Evolutionary conservation across 2,888 invertebrate species (phyloP).

Genomic region (Monoplex corrugatus): DNA sequence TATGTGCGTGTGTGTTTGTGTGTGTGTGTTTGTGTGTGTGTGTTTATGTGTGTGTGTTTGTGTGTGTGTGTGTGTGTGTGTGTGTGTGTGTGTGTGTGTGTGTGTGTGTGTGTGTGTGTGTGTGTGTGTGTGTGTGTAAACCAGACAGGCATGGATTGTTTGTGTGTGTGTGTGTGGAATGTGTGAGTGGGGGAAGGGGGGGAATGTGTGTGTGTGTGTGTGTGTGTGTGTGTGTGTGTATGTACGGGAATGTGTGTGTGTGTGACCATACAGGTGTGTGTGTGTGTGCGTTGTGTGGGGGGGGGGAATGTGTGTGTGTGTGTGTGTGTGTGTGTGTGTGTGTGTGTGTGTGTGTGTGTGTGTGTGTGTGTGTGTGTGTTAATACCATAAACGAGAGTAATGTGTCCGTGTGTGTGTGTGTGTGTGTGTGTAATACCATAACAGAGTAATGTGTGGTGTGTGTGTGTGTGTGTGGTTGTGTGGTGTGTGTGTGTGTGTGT

Average conservation of each 20-base stretch:
- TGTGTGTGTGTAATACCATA: no score
- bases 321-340: neutral
- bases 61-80: slow-evolving; percentile 24
- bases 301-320: neutral
- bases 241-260: neutral
- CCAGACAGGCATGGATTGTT: neutral
- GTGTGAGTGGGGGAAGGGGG: no score
- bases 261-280: neutral
- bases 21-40: neutral
- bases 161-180: neutral
- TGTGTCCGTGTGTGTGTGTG: neutral
- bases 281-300: neutral
- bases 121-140: neutral
- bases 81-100: slow-evolving; percentile 35
- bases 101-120: neutral
- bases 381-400: no score
- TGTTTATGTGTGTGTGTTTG: neutral
- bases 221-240: neutral
- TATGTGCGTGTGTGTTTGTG: no score
- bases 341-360: no score
- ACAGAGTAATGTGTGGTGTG: no score
- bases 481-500: neutral
- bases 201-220: neutral
- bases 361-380: neutral
- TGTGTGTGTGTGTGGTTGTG: no score